Conservation (phyloP, 2,797 vertebrate genomes). For the Hoplostethus mediterraneus region DNA sequence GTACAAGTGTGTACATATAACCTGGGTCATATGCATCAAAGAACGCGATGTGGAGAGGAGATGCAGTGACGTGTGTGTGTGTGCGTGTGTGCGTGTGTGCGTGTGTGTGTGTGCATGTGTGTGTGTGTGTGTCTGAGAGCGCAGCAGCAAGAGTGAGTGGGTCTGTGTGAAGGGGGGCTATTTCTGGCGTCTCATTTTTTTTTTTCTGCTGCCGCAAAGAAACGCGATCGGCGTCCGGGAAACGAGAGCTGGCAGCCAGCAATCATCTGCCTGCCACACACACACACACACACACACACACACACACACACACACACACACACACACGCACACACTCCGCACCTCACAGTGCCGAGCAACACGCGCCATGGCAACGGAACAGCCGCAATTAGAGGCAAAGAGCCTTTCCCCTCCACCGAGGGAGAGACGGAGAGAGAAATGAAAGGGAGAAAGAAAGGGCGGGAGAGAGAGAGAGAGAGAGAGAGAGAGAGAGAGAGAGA, state of each 20-base stretch:
- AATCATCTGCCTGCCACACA: constrained; percentile 81
- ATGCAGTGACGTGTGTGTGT: constrained; percentile 24
- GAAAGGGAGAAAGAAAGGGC: constrained; percentile 76
- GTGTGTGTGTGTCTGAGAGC: constrained; percentile 70
- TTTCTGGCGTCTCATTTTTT: constrained; percentile 80
- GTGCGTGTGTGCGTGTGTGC: constrained; percentile 44
- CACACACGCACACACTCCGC: constrained; percentile 51
- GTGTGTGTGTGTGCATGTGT: constrained; percentile 25
- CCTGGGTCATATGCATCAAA: constrained; percentile 64
- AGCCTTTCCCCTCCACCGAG: constrained; percentile 83
- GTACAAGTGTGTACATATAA: constrained; percentile 53
- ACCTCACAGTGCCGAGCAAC: constrained; percentile 78
- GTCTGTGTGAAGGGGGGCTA: constrained; percentile 81
- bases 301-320: constrained; percentile 52
- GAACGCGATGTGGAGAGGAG: constrained; percentile 66
- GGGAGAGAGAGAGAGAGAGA: constrained; percentile 41
- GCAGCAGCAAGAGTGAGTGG: constrained; percentile 76
- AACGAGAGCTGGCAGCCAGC: constrained; percentile 85
- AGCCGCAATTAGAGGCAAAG: constrained; percentile 85
- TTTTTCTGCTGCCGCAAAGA: constrained; percentile 80
- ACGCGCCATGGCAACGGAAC: constrained; percentile 85
- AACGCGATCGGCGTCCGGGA: constrained; percentile 83
- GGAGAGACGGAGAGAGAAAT: constrained; percentile 80
- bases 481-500: constrained; percentile 22
- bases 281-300: constrained; percentile 47